Percentiles rank a stretch among this genome's conserved stretches.
Evolutionary conservation across 2,888 invertebrate species (phyloP).

Genomic region (Baronia brevicornis): DNA sequence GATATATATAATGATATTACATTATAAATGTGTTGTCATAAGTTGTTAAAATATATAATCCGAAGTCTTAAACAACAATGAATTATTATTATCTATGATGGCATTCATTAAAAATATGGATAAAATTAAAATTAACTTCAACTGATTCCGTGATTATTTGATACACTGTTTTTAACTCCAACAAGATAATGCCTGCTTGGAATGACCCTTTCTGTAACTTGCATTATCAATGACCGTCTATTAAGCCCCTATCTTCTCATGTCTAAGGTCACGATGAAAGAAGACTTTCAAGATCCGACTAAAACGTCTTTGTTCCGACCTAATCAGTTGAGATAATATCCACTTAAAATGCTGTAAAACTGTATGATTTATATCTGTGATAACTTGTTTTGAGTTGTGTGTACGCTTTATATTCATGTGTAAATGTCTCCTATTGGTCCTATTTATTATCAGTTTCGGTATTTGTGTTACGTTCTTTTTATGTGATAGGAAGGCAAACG

Average conservation of each 20-base stretch:
- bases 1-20: too few species aligned
- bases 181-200: conserved; percentile 10
- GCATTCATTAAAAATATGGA: too few species aligned
- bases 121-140: too few species aligned
- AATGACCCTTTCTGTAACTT: conserved; percentile 11
- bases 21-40: too few species aligned
- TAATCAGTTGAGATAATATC: conserved; percentile 56
- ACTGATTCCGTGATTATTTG: too few species aligned
- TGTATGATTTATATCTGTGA: conserved; percentile 60
- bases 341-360: conserved; percentile 60
- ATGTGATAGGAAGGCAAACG: too few species aligned
- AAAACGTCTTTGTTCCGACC: conserved; percentile 43
- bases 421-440: conserved; percentile 17
- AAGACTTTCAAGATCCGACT: conserved; percentile 35
- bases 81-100: too few species aligned
- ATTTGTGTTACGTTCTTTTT: conserved; percentile 18
- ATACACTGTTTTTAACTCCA: conserved; percentile 12
- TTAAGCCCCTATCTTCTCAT: conserved; percentile 41
- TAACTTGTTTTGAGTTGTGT: conserved; percentile 34
- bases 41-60: too few species aligned
- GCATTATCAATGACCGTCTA: conserved; percentile 17
- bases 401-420: conserved; percentile 21
- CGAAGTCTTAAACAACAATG: too few species aligned
- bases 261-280: conserved; percentile 40
- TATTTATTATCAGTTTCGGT: conserved; percentile 16